phyloP scores from a whole-genome alignment of 2,888 invertebrate genomes.

The Terebella lapidaria region DNA sequence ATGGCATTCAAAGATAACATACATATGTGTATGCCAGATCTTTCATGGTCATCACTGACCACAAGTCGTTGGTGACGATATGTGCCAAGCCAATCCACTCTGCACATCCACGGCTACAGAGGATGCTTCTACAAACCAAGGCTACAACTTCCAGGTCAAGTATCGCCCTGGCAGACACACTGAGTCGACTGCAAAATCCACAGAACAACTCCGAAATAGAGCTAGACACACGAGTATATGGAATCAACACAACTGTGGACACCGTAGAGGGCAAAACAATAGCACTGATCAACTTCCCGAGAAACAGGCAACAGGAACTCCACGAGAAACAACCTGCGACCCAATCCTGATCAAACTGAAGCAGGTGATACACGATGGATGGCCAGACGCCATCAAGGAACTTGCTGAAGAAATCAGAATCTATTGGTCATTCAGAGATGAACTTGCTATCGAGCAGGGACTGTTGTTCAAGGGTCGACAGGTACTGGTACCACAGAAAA shows the following conservation, averaged over 20 bases:
- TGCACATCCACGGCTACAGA: conserved; percentile 15
- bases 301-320: conserved; percentile 9
- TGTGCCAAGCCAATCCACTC: conserved; percentile 4
- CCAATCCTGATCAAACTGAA: conserved; percentile 10
- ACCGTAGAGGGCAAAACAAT: too few relatives aligned
- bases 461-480: conserved; percentile 18
- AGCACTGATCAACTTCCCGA: conserved; percentile 5
- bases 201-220: conserved; percentile 3
- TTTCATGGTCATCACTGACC: conserved; percentile 11
- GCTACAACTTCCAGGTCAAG: conserved; percentile 12
- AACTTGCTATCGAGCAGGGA: conserved; percentile 12
- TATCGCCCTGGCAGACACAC: conserved; percentile 1
- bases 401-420: conserved; percentile 8
- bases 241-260: neutral
- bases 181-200: conserved; percentile 6
- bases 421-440: conserved; percentile 18
- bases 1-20: conserved; percentile 18
- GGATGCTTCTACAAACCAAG: conserved; percentile 19
- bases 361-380: conserved; percentile 10
- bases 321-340: conserved; percentile 5
- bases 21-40: conserved; percentile 15
- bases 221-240: conserved; percentile 13
- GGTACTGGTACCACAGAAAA: conserved; percentile 5
- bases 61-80: conserved; percentile 18
- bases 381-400: conserved; percentile 12